A percentile compares a stretch with the other conserved stretches of the same genome.
Conservation (phyloP, 2,113 vertebrate species). For the Narcine bancroftii region DNA sequence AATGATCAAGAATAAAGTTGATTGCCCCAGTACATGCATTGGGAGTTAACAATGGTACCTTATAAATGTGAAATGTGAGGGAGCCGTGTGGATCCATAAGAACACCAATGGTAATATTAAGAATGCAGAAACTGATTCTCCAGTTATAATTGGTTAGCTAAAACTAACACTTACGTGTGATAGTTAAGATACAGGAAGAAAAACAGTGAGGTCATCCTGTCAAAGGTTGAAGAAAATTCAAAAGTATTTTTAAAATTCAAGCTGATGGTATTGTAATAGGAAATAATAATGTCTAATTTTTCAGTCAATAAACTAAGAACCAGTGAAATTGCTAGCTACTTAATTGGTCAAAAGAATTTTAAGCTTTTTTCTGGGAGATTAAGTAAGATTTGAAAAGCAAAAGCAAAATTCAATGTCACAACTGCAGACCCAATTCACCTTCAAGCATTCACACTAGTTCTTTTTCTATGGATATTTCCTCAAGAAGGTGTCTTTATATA, state of each 20-base stretch:
- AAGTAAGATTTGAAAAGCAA: neutral
- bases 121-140: too few relatives aligned
- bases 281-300: neutral
- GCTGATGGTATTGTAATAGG: neutral
- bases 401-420: neutral
- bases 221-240: too few relatives aligned
- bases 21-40: too few relatives aligned
- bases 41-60: too few relatives aligned
- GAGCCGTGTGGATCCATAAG: too few relatives aligned
- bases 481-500: neutral
- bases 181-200: too few relatives aligned
- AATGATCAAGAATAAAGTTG: too few relatives aligned
- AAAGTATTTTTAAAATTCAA: neutral
- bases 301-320: neutral
- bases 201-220: too few relatives aligned
- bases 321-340: neutral
- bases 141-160: too few relatives aligned
- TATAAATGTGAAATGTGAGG: too few relatives aligned
- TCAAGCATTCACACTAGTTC: neutral
- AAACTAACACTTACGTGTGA: too few relatives aligned
- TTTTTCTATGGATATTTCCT: neutral
- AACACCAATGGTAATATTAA: too few relatives aligned
- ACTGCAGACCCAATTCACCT: constrained; percentile 1
- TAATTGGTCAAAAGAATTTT: neutral
- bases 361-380: neutral